Percentiles rank a stretch among this genome's conserved stretches.
Evolutionary conservation across 1,140 invertebrate species (phyloP).

Genomic region (Scaptomyza graminum): DNA sequence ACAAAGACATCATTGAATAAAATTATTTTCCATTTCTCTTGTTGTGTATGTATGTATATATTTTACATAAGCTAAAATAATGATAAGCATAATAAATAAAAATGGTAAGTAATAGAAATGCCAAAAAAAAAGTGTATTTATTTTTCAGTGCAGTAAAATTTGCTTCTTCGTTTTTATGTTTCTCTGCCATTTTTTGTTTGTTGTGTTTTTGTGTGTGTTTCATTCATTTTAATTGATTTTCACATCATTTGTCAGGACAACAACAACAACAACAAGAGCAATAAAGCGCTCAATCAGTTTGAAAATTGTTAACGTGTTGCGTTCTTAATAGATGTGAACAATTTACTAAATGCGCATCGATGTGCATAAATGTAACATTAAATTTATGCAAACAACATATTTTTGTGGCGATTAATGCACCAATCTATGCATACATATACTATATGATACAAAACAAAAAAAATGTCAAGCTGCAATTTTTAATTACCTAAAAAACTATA

Average conservation of each 20-base stretch:
- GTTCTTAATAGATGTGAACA: conserved; percentile 72
- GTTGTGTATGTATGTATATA: no score
- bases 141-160: not conserved
- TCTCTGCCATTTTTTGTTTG: not conserved
- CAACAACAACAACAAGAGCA: conserved; percentile 20
- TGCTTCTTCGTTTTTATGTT: not conserved
- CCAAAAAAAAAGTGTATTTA: not conserved
- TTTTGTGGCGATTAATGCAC: conserved; percentile 47
- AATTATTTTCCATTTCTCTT: no score
- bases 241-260: conserved; percentile 67
- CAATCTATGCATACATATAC: no score
- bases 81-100: no score
- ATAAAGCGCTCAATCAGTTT: conserved; percentile 57
- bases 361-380: conserved; percentile 74
- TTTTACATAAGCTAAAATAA: no score
- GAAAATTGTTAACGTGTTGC: conserved; percentile 55
- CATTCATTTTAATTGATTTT: conserved; percentile 78
- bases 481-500: not conserved
- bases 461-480: conserved; percentile 14
- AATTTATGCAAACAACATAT: conserved; percentile 65
- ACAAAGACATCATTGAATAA: no score
- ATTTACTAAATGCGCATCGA: conserved; percentile 72
- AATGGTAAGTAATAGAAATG: no score
- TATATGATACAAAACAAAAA: not conserved
- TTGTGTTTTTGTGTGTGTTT: conserved; percentile 32